A percentile compares a stretch with the other conserved stretches of the same genome.
Evolutionary conservation across 2,797 vertebrate species (phyloP).

Genomic region (Falco cherrug): DNA sequence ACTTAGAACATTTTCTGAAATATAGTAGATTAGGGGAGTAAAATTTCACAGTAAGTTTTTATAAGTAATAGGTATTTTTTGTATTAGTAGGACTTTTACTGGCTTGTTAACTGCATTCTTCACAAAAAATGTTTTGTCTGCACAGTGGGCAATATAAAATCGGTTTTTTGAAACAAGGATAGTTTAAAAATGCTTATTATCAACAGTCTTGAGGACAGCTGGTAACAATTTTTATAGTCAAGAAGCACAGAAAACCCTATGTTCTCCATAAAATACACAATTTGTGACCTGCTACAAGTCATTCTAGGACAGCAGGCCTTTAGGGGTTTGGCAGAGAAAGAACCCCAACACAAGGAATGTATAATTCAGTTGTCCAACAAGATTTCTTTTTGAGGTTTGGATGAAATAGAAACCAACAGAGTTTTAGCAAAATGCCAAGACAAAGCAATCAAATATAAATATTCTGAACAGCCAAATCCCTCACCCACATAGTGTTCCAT

Average conservation of each 20-base stretch:
- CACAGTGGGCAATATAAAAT: not conserved
- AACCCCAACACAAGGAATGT: not conserved
- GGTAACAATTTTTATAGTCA: not conserved
- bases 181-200: not conserved
- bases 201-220: constrained; percentile 1
- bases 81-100: not conserved
- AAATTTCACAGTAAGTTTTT: not conserved
- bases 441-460: constrained; percentile 36
- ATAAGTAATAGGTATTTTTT: not conserved
- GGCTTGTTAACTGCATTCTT: constrained; percentile 38
- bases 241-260: not conserved
- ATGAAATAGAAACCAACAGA: constrained; percentile 17
- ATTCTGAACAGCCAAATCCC: not conserved
- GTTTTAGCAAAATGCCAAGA: constrained; percentile 28
- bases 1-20: not conserved
- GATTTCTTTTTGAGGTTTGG: not conserved
- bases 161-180: not conserved
- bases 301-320: constrained; percentile 8
- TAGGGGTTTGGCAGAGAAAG: constrained; percentile 1
- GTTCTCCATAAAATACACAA: not conserved
- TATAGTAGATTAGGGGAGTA: not conserved
- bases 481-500: not conserved
- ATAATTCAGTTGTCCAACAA: not conserved
- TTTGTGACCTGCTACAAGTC: not conserved
- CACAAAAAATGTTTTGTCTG: constrained; percentile 36